Percentiles rank a stretch among this genome's conserved stretches.
phyloP scores from a whole-genome alignment of 1,140 invertebrate species.

The Glomeris maerens region DNA sequence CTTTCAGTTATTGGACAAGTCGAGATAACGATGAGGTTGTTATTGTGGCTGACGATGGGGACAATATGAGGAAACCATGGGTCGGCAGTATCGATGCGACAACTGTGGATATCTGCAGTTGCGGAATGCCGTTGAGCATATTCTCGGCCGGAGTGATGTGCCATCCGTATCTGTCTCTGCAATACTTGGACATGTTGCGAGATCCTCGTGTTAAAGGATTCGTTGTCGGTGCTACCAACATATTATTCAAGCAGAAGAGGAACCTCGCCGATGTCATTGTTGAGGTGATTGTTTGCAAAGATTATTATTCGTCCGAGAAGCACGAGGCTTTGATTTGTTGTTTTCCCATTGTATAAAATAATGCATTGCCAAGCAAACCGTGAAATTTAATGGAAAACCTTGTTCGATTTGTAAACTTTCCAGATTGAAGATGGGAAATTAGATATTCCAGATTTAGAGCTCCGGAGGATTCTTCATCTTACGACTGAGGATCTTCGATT shows the following conservation, averaged over 20 bases:
- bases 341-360: too few species aligned
- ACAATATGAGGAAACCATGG: slow-evolving; percentile 7
- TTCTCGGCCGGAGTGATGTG: slow-evolving; percentile 73
- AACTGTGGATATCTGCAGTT: slow-evolving; percentile 38
- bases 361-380: too few species aligned
- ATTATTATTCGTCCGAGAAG: slow-evolving; percentile 8
- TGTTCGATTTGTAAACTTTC: slow-evolving; percentile 5
- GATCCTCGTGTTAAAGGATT: slow-evolving; percentile 81
- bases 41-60: background rate
- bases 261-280: slow-evolving; percentile 84
- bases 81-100: slow-evolving; percentile 9
- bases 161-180: slow-evolving; percentile 88
- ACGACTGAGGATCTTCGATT: slow-evolving; percentile 92
- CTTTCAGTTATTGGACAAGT: slow-evolving; percentile 22
- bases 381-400: too few species aligned
- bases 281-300: slow-evolving; percentile 45
- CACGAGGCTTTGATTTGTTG: too few species aligned
- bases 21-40: slow-evolving; percentile 12
- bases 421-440: slow-evolving; percentile 62
- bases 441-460: slow-evolving; percentile 69
- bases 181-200: slow-evolving; percentile 81
- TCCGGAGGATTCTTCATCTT: slow-evolving; percentile 66
- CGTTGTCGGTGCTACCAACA: slow-evolving; percentile 91
- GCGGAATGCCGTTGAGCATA: slow-evolving; percentile 72
- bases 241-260: slow-evolving; percentile 88